These are phyloP conservation scores for Ficedula albicollis DNA, from an alignment of 2,797 vertebrate genomes.

Conservation along the genomic window DNA sequence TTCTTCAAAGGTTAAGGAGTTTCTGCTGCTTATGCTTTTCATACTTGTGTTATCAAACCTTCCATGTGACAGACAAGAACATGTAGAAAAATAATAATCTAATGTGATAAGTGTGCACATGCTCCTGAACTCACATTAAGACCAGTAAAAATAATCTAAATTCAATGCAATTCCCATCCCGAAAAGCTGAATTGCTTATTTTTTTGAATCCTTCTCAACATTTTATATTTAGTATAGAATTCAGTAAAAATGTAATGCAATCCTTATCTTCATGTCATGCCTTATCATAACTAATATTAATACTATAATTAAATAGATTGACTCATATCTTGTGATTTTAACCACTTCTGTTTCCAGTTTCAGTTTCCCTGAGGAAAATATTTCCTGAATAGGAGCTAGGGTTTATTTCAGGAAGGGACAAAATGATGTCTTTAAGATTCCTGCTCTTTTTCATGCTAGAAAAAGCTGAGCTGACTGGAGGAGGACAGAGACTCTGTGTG, in stretches of 20 bases:
- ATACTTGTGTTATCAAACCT: background rate
- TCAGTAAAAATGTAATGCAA: background rate
- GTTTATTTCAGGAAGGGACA: background rate
- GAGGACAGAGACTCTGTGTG: background rate
- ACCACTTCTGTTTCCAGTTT: background rate
- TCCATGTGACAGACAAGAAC: background rate
- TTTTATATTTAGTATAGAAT: background rate
- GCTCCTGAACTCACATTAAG: background rate
- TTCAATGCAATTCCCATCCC: background rate
- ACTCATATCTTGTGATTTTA: background rate
- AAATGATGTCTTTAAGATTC: background rate
- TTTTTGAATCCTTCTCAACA: background rate
- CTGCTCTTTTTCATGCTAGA: background rate
- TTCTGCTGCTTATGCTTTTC: slow-evolving; percentile 15
- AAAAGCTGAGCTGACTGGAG: background rate
- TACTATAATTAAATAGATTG: background rate
- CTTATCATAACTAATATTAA: background rate
- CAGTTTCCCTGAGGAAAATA: background rate
- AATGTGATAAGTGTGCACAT: rapidly evolving
- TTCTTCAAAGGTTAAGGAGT: slow-evolving; percentile 28
- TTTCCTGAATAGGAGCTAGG: background rate
- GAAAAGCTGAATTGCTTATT: background rate
- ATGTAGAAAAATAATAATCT: background rate
- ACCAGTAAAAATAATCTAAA: background rate
- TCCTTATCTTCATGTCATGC: background rate